phyloP scores from a whole-genome alignment of 2,113 vertebrate species.

The Arothron firmamentum region DNA sequence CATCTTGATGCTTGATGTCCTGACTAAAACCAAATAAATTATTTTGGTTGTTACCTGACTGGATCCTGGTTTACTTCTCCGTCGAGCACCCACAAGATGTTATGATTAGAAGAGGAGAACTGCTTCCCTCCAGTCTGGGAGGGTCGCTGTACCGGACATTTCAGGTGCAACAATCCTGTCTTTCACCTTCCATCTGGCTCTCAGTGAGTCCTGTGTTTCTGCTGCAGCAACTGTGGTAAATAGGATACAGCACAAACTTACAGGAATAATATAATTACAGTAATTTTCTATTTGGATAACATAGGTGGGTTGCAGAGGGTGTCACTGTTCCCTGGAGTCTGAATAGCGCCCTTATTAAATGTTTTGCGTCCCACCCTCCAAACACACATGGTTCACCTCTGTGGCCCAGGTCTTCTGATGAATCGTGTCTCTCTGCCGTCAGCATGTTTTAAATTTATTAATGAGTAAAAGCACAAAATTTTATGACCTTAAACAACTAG shows the following conservation, averaged over 20 bases:
- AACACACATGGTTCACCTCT: slow-evolving; percentile 19
- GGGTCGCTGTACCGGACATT: slow-evolving; percentile 18
- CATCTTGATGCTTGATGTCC: too few species aligned
- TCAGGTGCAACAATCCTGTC: slow-evolving; percentile 46
- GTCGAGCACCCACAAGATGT: neutral
- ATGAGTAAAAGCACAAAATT: slow-evolving; percentile 2
- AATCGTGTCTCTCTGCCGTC: slow-evolving; percentile 18
- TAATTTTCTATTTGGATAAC: slow-evolving; percentile 57
- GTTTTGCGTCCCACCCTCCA: slow-evolving; percentile 26
- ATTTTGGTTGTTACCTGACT: too few species aligned
- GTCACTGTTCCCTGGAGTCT: slow-evolving; percentile 28
- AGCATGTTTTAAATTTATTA: slow-evolving; percentile 7
- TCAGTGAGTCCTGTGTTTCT: slow-evolving; percentile 43
- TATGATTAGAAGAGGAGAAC: neutral
- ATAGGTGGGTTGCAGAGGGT: slow-evolving; percentile 35
- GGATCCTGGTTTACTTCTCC: neutral
- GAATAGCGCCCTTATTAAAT: slow-evolving; percentile 53
- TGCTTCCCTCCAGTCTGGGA: slow-evolving; percentile 2
- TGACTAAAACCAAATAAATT: too few species aligned
- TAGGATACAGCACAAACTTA: slow-evolving; percentile 42
- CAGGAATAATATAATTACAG: slow-evolving; percentile 48
- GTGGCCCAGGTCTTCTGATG: slow-evolving; percentile 5
- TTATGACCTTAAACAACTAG: too few species aligned
- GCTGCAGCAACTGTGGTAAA: slow-evolving; percentile 28
- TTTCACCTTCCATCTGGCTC: slow-evolving; percentile 30